These are phyloP conservation scores for Mactromeris polynyma DNA, from an alignment of 2,888 invertebrate species.

Conservation along the genomic window DNA sequence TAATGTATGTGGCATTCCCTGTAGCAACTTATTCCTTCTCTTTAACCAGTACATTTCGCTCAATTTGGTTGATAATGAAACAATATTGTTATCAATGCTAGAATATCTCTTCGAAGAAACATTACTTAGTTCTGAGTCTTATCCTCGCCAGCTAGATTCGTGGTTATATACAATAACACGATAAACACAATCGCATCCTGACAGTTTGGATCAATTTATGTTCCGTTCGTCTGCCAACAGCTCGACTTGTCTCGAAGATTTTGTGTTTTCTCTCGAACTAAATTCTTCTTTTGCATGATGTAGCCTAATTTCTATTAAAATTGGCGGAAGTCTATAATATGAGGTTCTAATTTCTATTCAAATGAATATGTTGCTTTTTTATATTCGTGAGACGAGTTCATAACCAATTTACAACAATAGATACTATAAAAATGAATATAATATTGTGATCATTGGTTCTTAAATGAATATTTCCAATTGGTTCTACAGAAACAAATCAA, in stretches of 20 bases:
- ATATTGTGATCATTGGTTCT: no score
- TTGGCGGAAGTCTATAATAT: not conserved
- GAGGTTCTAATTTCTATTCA: not conserved
- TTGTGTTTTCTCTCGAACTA: not conserved
- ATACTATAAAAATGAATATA: no score
- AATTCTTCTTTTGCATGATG: not conserved
- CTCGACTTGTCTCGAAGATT: not conserved
- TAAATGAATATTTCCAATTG: no score
- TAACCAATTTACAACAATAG: no score
- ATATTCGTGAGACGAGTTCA: no score
- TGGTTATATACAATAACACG: not conserved
- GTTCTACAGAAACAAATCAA: no score
- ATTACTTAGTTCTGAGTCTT: not conserved
- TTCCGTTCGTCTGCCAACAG: not conserved
- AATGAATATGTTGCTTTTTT: not conserved
- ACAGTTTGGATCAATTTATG: not conserved
- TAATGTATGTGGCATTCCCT: no score
- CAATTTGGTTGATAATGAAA: not conserved
- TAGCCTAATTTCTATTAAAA: not conserved
- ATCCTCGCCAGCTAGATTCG: not conserved
- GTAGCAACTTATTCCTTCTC: no score
- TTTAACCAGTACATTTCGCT: no score
- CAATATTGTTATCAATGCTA: not conserved
- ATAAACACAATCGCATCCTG: not conserved
- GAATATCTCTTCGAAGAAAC: not conserved